Evolutionary conservation across 2,113 vertebrate species (phyloP), one percentile per base, ranked within the genome.

Genomic region (Malurus melanocephalus): DNA sequence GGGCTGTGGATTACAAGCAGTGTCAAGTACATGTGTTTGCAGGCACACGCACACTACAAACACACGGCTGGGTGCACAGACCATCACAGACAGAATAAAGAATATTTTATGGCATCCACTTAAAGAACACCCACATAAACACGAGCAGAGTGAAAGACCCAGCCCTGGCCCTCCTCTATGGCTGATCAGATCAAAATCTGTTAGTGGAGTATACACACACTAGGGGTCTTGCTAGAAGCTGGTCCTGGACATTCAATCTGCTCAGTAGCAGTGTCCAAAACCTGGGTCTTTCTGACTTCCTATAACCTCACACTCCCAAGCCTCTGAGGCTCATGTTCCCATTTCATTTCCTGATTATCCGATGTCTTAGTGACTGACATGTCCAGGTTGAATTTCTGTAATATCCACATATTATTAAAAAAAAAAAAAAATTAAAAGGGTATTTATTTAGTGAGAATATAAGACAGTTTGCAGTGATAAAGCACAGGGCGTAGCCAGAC

Each of bases 191-290:
- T 38, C 28, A 64, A 55, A 76, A 43, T 59, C 10, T 60, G 1
- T 21, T 43, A 21, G 14, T 35, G 11, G 20, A 68, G 83, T 51
- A 51, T 14, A 33, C 6, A 60, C 22, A 59, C 11, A 18, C 2
- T 12, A 10, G 0, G 2, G 1, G 2, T 51, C 27, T 56, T 1
- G 0, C 9, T 45, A 72, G 35, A 60, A 82, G 13, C 16, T 69
- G 12, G 7, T 16, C 13, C 61, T 43, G 65, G 40, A 42, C 16
- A 35, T 10, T 67, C 55, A 3, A 3, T 33, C 26, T 33, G 19
- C 9, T 2, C 13, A 17, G 17, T 3, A 77, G n/a, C 16, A 28
- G 7, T 51, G 14, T 55, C 27, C 45, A 64, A 71, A 35, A 76
- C 10, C 10, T 45, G n/a, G 17, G 35, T 62, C 23, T 35, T 72